Evolutionary conservation across 2,888 invertebrate genomes (phyloP).

Genomic region (Leptarthrus brevirostris): DNA sequence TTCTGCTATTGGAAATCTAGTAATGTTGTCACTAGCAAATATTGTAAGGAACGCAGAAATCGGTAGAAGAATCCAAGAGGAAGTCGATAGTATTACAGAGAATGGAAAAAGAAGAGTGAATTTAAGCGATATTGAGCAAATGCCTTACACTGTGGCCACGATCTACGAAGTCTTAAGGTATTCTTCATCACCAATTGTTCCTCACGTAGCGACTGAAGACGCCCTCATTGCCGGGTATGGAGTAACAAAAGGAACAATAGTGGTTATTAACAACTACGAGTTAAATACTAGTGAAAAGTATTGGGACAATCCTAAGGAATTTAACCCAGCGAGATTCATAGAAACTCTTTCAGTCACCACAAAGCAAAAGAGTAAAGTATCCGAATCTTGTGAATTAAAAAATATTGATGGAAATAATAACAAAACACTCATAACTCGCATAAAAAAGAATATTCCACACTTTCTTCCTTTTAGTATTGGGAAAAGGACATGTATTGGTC

Average conservation of each 20-base stretch:
- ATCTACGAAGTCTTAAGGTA: constrained; percentile 80
- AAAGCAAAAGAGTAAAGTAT: constrained; percentile 61
- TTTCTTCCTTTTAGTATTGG: constrained; percentile 87
- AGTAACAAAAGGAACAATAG: constrained; percentile 79
- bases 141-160: constrained; percentile 83
- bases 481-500: constrained; percentile 83
- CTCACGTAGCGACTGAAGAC: constrained; percentile 82
- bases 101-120: constrained; percentile 70
- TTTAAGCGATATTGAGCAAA: constrained; percentile 72
- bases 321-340: constrained; percentile 79
- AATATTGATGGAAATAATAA: constrained; percentile 69
- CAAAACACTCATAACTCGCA: constrained; percentile 55
- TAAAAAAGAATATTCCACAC: constrained; percentile 71
- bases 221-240: constrained; percentile 77
- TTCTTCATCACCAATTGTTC: constrained; percentile 85
- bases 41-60: constrained; percentile 75
- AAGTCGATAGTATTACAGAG: constrained; percentile 70
- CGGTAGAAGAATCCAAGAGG: constrained; percentile 73
- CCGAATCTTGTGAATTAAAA: constrained; percentile 70
- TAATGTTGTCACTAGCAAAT: constrained; percentile 78
- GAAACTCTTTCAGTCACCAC: constrained; percentile 60
- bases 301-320: constrained; percentile 78
- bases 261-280: constrained; percentile 84
- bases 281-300: constrained; percentile 77
- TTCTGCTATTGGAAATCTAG: constrained; percentile 83